Base-by-base conservation (phyloP, 2,888 invertebrate genomes). In the Pterostichus niger region DNA sequence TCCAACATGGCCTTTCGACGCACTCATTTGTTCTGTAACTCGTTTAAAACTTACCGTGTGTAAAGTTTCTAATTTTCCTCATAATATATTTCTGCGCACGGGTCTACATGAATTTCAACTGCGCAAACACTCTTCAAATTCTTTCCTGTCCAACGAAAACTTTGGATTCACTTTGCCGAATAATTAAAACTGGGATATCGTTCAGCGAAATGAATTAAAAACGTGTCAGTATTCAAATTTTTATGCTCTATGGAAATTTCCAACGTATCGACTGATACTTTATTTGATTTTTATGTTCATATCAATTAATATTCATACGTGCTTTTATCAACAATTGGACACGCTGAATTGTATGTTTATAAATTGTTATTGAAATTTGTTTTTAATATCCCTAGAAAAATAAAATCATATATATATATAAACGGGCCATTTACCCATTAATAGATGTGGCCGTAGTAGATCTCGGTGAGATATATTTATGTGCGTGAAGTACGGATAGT, bases 11-110 rank as follows among this genome's bases (percentile, higher is more conserved):
- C 64, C 35, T 64, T 64, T 64, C 64, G 35, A 49, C 13, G 64
- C 64, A 35, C 64, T 64, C 64, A 64, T 64, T 64, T 64, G 64
- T 64, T 64, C 64, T 35, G 35, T 64, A 64, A 64, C 64, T 64
- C 64, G 35, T 64, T 64, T 64, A 64, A 64, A 64, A 64, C 35
- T 64, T 64, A 35, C 64, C 35, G 64, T 64, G 64, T 64, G 64
- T 64, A 64, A 64, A 64, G 64, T 35, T 64, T 64, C 64, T 64
- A 64, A 64, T 64, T 64, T 64, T 64, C 64, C 64, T 64, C 64
- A 35, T 64, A 64, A 64, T 64, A 64, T 64, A 64, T 64, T 64
- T 64, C 64, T 6, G 35, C 64, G 49, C 49, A 31, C 33, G 35
- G 64, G 35, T 5, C 49, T 13, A 64, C 64, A 35, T 35, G 35